Percentiles rank a stretch among this genome's conserved stretches.
Conservation (phyloP, 2,888 invertebrate species). For the Boloria euphrosyne region DNA sequence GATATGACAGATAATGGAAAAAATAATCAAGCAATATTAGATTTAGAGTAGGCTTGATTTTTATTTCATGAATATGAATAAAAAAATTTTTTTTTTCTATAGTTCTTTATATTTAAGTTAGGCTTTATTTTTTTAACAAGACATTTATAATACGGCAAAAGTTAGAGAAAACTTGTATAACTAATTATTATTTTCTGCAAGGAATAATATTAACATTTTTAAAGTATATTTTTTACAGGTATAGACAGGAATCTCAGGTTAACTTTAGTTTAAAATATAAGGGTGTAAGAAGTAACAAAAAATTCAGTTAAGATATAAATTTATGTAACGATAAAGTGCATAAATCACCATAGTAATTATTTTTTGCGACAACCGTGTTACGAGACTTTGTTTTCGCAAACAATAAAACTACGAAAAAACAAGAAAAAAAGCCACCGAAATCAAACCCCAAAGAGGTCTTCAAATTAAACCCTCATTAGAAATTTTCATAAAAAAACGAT, state of each 20-base stretch:
- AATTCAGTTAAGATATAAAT: conserved; percentile 30
- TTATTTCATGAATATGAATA: conserved; percentile 12
- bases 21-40: conserved; percentile 48
- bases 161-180: no score
- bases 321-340: conserved; percentile 50
- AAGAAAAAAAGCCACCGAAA: conserved; percentile 50
- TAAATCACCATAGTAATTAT: conserved; percentile 78
- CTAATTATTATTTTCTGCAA: no score
- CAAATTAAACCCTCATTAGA: conserved; percentile 81
- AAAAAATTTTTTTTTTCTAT: not conserved
- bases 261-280: not conserved
- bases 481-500: conserved; percentile 66
- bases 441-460: conserved; percentile 81
- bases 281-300: conserved; percentile 19
- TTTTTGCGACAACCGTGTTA: conserved; percentile 80
- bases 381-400: conserved; percentile 78
- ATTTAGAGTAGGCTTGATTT: not conserved
- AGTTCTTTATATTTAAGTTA: no score
- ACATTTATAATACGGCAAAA: no score
- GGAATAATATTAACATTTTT: no score
- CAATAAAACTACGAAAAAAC: conserved; percentile 63
- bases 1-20: conserved; percentile 54
- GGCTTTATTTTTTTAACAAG: no score
- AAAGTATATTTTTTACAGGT: no score
- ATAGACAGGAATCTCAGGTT: no score